Percentiles rank a stretch among this genome's conserved stretches.
phyloP scores from a whole-genome alignment of 2,888 invertebrate genomes.

The Xestia ashworthii region DNA sequence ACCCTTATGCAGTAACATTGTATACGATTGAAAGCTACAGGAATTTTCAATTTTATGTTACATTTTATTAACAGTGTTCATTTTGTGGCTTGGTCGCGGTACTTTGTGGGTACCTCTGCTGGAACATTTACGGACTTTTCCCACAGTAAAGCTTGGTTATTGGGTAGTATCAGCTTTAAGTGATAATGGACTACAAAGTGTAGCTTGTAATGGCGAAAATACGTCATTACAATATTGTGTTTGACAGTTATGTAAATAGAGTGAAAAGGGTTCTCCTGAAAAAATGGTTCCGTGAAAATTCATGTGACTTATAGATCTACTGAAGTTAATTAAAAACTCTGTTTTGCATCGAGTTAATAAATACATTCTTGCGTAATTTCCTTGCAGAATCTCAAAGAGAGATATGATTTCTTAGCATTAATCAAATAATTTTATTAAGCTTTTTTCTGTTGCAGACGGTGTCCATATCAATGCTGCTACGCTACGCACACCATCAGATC shows the following conservation, averaged over 20 bases:
- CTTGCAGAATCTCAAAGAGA: slow-evolving; percentile 4
- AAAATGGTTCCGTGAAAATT: not conserved
- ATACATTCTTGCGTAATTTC: slow-evolving; percentile 2
- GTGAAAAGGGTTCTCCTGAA: not conserved
- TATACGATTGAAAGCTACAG: slow-evolving; percentile 66
- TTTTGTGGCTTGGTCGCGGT: slow-evolving; percentile 53
- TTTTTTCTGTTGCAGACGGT: slow-evolving; percentile 95
- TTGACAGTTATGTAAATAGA: not conserved
- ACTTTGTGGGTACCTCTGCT: slow-evolving; percentile 50
- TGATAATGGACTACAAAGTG: slow-evolving; percentile 33
- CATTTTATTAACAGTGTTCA: slow-evolving; percentile 66
- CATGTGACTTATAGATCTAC: not conserved
- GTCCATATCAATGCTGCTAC: slow-evolving; percentile 98
- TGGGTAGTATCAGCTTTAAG: slow-evolving; percentile 30
- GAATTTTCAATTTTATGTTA: slow-evolving; percentile 72
- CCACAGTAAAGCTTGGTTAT: slow-evolving; percentile 54
- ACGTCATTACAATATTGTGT: slow-evolving; percentile 4
- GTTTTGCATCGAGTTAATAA: not conserved
- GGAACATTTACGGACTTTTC: slow-evolving; percentile 60
- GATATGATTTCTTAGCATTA: not conserved
- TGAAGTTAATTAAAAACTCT: slow-evolving; percentile 10
- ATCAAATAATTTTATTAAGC: slow-evolving; percentile 20
- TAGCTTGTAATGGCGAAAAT: slow-evolving; percentile 15
- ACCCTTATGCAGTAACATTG: slow-evolving; percentile 74
- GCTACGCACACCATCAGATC: slow-evolving; percentile 99